Evolutionary conservation across 2,888 invertebrate genomes (phyloP).

Genomic region (Platycnemis pennipes): DNA sequence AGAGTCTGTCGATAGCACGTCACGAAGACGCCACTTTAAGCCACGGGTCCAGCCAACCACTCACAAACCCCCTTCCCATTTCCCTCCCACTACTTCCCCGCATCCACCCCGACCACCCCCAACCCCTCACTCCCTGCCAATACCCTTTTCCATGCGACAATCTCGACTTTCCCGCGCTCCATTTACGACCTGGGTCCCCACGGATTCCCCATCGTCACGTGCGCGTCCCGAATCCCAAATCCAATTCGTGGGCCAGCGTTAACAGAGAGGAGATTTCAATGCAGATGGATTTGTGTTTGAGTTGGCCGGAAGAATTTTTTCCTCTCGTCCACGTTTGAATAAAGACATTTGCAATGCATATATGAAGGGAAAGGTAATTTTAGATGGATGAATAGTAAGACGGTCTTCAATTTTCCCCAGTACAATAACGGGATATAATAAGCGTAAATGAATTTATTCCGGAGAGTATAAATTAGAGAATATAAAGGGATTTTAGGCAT

Average conservation of each 20-base stretch:
- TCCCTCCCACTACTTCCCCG: neutral
- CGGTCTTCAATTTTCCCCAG: too few species aligned
- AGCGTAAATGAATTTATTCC: too few species aligned
- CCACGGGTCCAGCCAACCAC: neutral
- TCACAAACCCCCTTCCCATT: neutral
- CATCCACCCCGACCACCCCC: too few species aligned
- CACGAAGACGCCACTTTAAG: slow-evolving; percentile 23
- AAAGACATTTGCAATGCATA: too few species aligned
- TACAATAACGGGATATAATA: too few species aligned
- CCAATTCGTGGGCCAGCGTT: neutral
- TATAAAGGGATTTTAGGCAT: too few species aligned
- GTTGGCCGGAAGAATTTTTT: too few species aligned
- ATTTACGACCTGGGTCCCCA: neutral
- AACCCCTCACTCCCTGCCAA: neutral
- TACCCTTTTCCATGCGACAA: neutral
- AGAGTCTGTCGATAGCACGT: neutral
- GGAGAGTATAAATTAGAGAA: too few species aligned
- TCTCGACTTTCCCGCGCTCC: neutral
- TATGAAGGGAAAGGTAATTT: too few species aligned
- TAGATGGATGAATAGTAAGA: too few species aligned
- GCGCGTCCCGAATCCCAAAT: neutral
- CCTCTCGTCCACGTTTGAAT: too few species aligned
- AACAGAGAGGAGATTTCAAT: neutral
- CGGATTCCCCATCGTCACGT: neutral
- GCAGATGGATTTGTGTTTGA: neutral